Conservation (phyloP, 2,797 vertebrate species). For the Lagothrix lagotricha region DNA sequence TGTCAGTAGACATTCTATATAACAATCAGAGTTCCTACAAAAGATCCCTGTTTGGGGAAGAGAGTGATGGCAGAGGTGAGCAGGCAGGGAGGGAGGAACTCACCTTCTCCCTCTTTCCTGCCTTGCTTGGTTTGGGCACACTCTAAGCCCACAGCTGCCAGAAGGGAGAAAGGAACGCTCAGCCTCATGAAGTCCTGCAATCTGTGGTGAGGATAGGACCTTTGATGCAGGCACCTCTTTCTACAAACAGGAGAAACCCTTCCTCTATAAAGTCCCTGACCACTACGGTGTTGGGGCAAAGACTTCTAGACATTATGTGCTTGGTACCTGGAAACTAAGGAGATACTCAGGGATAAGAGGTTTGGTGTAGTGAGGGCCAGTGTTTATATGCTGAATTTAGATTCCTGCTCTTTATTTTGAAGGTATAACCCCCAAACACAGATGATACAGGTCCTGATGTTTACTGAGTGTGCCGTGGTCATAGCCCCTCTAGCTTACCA, state of each 20-base stretch:
- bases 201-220: neutral
- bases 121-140: neutral
- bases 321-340: neutral
- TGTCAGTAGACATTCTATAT: neutral
- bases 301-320: neutral
- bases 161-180: neutral
- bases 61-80: neutral
- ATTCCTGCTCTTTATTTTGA: neutral
- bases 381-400: neutral
- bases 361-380: neutral
- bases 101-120: neutral
- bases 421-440: fast-evolving
- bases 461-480: neutral
- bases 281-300: neutral
- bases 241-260: neutral
- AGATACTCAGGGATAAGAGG: neutral
- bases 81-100: neutral
- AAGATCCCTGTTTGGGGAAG: neutral
- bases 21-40: neutral
- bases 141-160: neutral
- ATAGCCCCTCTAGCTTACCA: neutral
- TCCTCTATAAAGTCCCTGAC: neutral
- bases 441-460: neutral
- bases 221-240: neutral
- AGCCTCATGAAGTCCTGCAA: neutral